phyloP scores from a whole-genome alignment of 1,140 invertebrate genomes.

The Dinoponera quadriceps region DNA sequence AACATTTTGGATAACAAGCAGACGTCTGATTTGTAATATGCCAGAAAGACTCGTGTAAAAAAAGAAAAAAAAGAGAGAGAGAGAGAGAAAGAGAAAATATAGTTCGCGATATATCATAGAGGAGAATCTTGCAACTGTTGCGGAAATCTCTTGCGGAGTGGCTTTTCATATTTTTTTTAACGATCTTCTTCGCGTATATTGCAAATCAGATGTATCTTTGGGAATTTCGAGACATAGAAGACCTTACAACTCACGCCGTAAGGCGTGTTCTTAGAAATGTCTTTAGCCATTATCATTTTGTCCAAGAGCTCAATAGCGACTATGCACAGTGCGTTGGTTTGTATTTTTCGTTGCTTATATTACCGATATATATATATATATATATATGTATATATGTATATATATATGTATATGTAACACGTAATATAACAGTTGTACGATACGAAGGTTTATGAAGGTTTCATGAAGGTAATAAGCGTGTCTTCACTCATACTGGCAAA shows the following conservation, averaged over 20 bases:
- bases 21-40: constrained; percentile 53
- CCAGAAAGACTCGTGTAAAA: neutral
- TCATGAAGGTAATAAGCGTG: neutral
- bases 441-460: neutral
- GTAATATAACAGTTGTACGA: neutral
- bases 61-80: neutral
- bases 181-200: constrained; percentile 11
- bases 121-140: constrained; percentile 1
- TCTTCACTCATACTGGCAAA: constrained; percentile 5
- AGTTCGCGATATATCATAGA: constrained; percentile 2
- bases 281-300: constrained; percentile 37
- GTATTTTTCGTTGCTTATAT: constrained; percentile 58
- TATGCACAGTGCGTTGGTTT: constrained; percentile 51
- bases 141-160: neutral
- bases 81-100: neutral
- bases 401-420: too few species aligned
- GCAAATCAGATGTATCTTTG: constrained; percentile 49
- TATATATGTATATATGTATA: too few species aligned
- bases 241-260: constrained; percentile 34
- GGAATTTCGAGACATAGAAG: constrained; percentile 10
- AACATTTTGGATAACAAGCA: constrained; percentile 47
- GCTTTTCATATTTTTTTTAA: constrained; percentile 11
- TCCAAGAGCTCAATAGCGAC: constrained; percentile 40
- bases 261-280: constrained; percentile 55
- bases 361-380: too few species aligned